phyloP scores from a whole-genome alignment of 2,113 vertebrate genomes.

The Sinocyclocheilus anshuiensis region DNA sequence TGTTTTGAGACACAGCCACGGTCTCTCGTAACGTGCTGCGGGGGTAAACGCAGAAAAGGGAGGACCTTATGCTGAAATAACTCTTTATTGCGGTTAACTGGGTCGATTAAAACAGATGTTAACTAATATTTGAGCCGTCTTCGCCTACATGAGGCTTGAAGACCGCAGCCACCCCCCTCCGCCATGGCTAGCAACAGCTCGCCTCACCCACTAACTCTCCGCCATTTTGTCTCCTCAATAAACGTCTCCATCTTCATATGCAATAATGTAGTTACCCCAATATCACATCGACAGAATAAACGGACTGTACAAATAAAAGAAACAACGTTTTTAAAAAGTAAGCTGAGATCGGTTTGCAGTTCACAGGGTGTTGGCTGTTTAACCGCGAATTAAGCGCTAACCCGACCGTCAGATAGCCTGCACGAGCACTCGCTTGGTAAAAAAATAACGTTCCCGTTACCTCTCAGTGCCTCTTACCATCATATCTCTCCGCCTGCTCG shows the following conservation, averaged over 20 bases:
- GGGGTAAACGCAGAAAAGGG: not conserved
- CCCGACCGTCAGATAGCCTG: constrained; percentile 40
- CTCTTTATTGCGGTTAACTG: too few species aligned
- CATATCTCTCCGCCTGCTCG: constrained; percentile 96
- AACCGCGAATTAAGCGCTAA: constrained; percentile 6
- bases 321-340: not conserved
- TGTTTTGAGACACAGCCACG: not conserved
- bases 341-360: not conserved
- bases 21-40: not conserved
- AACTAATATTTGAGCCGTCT: not conserved
- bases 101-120: not conserved
- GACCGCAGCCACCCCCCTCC: constrained; percentile 23
- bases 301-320: not conserved
- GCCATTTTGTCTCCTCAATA: constrained; percentile 59
- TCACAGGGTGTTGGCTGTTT: not conserved
- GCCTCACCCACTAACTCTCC: constrained; percentile 60
- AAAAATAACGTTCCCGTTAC: constrained; percentile 22
- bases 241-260: constrained; percentile 58
- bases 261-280: constrained; percentile 33
- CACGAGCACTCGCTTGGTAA: constrained; percentile 55
- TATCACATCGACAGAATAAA: not conserved
- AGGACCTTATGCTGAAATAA: not conserved
- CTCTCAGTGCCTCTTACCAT: constrained; percentile 79
- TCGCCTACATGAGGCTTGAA: constrained; percentile 28
- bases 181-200: constrained; percentile 55